A percentile compares a stretch with the other conserved stretches of the same genome.
Evolutionary conservation across 1,140 invertebrate species (phyloP).

Genomic region (Drosophila mojavensis): DNA sequence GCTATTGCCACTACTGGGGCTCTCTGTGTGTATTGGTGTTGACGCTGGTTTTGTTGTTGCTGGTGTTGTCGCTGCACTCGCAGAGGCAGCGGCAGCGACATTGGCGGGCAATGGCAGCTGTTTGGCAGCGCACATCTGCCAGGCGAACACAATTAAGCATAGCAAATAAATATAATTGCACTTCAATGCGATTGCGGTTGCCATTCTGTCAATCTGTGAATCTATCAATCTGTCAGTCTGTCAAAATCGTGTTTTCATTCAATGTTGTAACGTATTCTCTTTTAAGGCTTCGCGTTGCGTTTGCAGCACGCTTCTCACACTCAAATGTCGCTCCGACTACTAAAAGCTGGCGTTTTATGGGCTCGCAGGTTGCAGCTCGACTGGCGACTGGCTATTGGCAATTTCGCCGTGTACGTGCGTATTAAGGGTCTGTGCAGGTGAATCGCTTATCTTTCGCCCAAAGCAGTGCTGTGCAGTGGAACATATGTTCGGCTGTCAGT

Average conservation of each 20-base stretch:
- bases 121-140: constrained; percentile 55
- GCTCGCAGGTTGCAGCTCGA: constrained; percentile 33
- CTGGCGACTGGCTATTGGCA: constrained; percentile 12
- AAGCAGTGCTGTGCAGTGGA: constrained; percentile 32
- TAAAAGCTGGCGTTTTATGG: constrained; percentile 49
- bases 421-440: constrained; percentile 20
- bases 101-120: constrained; percentile 53
- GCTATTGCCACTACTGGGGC: neutral
- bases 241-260: constrained; percentile 25
- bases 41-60: constrained; percentile 20
- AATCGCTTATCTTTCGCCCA: constrained; percentile 19
- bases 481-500: constrained; percentile 23
- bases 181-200: constrained; percentile 13
- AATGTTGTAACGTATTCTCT: constrained; percentile 14
- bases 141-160: constrained; percentile 41
- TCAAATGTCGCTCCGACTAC: constrained; percentile 29
- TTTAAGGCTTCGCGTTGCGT: constrained; percentile 45
- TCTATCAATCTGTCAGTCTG: neutral
- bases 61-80: constrained; percentile 24
- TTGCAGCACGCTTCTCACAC: constrained; percentile 34
- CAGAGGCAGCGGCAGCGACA: constrained; percentile 30
- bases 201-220: constrained; percentile 21
- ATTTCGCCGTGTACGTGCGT: constrained; percentile 1
- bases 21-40: constrained; percentile 5
- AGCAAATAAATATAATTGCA: constrained; percentile 43